Evolutionary conservation across 2,113 vertebrate species (phyloP).

Genomic region (Rhabdomys dilectus): DNA sequence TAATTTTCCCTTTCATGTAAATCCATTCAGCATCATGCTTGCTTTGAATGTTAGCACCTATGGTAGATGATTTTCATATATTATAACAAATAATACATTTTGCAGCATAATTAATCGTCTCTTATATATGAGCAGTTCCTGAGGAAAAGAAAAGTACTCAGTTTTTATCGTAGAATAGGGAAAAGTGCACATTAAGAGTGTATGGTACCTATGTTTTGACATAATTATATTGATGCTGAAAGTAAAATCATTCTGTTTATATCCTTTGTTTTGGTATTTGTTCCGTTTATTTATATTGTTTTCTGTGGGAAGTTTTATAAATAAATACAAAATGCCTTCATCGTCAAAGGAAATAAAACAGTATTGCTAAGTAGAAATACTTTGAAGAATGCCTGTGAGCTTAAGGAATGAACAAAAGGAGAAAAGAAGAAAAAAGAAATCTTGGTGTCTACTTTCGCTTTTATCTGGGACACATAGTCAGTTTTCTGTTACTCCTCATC

Average conservation of each 20-base stretch:
- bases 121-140: neutral
- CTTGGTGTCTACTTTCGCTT: neutral
- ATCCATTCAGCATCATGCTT: neutral
- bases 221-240: neutral
- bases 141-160: neutral
- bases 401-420: neutral
- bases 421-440: neutral
- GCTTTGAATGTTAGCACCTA: neutral
- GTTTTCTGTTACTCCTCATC: neutral
- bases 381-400: neutral
- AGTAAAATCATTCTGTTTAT: slow-evolving; percentile 2
- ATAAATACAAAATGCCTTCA: slow-evolving; percentile 23
- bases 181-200: neutral
- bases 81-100: neutral
- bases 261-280: neutral
- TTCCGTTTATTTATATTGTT: neutral
- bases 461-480: neutral
- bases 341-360: slow-evolving; percentile 41
- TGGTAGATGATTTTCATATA: neutral
- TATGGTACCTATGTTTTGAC: neutral
- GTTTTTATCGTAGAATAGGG: neutral
- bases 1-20: neutral
- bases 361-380: neutral
- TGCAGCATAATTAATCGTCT: slow-evolving; percentile 7
- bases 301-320: slow-evolving; percentile 13